Percentiles rank a stretch among this genome's conserved stretches.
Conservation (phyloP, 2,113 vertebrate species). For the Ophthalmolycus amberensis region DNA sequence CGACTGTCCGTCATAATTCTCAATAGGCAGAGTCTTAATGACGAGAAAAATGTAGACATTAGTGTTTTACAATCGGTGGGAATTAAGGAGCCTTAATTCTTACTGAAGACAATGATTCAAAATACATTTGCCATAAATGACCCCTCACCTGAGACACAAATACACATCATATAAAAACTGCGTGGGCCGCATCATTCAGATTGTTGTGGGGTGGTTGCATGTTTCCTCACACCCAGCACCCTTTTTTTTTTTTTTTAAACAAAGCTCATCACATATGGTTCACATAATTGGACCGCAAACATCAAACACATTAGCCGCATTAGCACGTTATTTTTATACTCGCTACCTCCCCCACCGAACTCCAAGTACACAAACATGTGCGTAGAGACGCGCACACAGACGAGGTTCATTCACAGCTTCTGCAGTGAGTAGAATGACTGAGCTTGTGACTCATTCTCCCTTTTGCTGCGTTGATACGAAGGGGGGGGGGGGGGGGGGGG, state of each 20-base stretch:
- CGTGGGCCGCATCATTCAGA: conserved; percentile 1
- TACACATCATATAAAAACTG: not conserved
- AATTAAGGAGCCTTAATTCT: not conserved
- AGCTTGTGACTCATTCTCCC: conserved; percentile 75
- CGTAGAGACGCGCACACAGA: conserved; percentile 37
- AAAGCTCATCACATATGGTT: conserved; percentile 45
- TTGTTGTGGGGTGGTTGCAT: not conserved
- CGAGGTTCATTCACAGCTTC: conserved; percentile 74
- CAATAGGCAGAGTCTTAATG: too few species aligned
- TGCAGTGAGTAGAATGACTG: conserved; percentile 69
- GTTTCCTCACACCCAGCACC: conserved; percentile 21
- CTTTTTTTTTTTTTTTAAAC: not conserved
- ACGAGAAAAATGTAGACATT: not conserved
- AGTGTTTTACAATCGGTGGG: not conserved
- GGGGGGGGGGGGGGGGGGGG: conserved; percentile 13
- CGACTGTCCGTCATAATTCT: not conserved
- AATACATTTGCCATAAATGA: not conserved
- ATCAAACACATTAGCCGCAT: conserved; percentile 44
- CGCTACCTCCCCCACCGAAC: conserved; percentile 19
- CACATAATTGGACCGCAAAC: conserved; percentile 43
- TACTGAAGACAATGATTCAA: not conserved
- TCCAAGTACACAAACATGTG: conserved; percentile 52
- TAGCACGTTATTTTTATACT: conserved; percentile 49
- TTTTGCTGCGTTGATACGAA: conserved; percentile 43
- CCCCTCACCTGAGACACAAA: not conserved